Evolutionary conservation across 1,140 invertebrate species (phyloP), one percentile per base, ranked within the genome.

Genomic region (Papilio aristodemus): DNA sequence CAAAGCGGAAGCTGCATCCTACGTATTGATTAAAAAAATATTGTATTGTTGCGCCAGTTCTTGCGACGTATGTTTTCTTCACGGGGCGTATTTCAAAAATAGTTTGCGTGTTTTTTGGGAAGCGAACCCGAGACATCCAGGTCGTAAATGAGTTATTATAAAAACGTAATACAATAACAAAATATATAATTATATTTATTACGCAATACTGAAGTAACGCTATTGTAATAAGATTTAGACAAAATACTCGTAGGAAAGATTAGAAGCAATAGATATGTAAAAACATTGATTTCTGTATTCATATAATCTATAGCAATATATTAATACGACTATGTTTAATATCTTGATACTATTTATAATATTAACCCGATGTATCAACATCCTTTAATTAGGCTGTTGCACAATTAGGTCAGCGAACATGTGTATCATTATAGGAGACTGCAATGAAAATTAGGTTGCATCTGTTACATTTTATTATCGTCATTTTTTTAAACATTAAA

Each of bases 391-490:
- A 54, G 46, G 46, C 46, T 54, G 46, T 54, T 54, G 9, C 46
- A 54, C 46, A 54, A 54, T 54, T 54, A 54, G 46, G 46, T 54
- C 46, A 54, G 3, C 19, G 19, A 10, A 54, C 43, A 46, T 19
- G 43, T 46, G 46, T 54, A 22, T 54, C 19, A 10, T 10, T 22
- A 17, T 46, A 46, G 14, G 43, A 25, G 22, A 54, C 19, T 54
- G 46, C 19, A 39, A 38, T n/a, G 36, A 11, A 60, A 62, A 36
- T 0, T 62, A 41, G 59, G 59, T 62, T 62, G 59, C 59, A 62
- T 62, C 17, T 62, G 59, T 62, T 62, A 22, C 37, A 17, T 39
- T 59, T 62, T 62, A 54, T 25, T 54, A 54, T 54, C 46, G 46
- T 54, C 22, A 54, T 19, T 54, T 46, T n/a, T 54, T 54, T 54